phyloP scores from a whole-genome alignment of 92 coral and sea anemone genomes.

The Porites lobata region DNA sequence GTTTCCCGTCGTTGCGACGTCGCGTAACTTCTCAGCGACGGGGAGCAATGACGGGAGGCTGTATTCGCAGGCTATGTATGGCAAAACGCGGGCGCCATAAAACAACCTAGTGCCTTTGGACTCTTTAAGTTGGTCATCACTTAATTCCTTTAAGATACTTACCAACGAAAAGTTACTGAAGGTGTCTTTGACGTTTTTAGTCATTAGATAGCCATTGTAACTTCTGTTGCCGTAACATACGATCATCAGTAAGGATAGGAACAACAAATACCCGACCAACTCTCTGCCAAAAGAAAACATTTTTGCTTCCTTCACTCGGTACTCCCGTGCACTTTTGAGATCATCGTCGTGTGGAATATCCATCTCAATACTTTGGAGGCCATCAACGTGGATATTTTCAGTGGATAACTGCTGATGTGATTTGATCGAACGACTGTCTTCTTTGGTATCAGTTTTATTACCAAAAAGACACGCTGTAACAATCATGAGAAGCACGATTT shows the following conservation, averaged over 20 bases:
- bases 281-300: constrained; percentile 80
- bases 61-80: too few species aligned
- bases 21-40: too few species aligned
- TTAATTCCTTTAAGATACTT: not conserved
- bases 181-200: constrained; percentile 67
- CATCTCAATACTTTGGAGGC: constrained; percentile 1
- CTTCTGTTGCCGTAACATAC: constrained; percentile 85
- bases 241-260: constrained; percentile 63
- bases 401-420: not conserved
- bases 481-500: constrained; percentile 79
- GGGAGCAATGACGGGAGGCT: too few species aligned
- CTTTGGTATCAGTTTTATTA: not conserved
- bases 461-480: constrained; percentile 64
- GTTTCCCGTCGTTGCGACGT: too few species aligned
- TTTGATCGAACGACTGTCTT: not conserved
- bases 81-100: too few species aligned
- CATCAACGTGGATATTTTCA: not conserved
- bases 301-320: constrained; percentile 73
- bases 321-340: constrained; percentile 62
- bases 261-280: constrained; percentile 49
- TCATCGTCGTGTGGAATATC: constrained; percentile 49
- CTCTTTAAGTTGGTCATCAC: too few species aligned
- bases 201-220: constrained; percentile 76
- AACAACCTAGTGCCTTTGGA: too few species aligned
- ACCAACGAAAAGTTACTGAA: constrained; percentile 80